Percentiles rank a stretch among this genome's conserved stretches.
These are phyloP conservation scores for Phylloscopus collybita DNA, from an alignment of 2,797 vertebrate genomes.

Conservation along the genomic window DNA sequence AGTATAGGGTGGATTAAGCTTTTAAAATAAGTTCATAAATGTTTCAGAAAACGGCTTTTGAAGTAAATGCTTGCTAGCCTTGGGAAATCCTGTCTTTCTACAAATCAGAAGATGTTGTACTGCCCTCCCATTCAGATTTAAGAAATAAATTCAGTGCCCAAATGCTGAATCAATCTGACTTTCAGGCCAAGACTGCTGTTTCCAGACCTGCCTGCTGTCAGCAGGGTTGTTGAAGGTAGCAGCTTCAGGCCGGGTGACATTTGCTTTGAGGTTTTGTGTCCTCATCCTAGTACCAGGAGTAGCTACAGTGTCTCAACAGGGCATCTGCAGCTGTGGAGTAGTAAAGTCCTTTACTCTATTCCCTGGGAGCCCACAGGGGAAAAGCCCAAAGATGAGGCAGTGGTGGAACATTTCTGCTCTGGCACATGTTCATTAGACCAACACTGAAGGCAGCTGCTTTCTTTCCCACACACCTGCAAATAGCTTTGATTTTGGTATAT, in stretches of 20 bases:
- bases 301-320: not conserved
- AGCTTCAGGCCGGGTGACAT: not conserved
- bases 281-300: too few species aligned
- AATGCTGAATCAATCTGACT: not conserved
- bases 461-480: not conserved
- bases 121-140: not conserved
- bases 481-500: not conserved
- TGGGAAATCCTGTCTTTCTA: not conserved
- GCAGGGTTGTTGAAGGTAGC: not conserved
- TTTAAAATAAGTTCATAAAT: not conserved
- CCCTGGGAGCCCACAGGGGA: not conserved
- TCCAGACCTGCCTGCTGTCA: not conserved
- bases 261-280: not conserved
- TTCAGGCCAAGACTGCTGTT: not conserved
- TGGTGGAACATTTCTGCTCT: not conserved
- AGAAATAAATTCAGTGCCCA: not conserved
- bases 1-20: not conserved
- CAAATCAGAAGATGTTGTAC: not conserved
- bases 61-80: not conserved
- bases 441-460: not conserved
- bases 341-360: not conserved
- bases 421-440: not conserved
- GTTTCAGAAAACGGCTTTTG: not conserved
- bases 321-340: not conserved
- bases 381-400: accelerated